A percentile compares a stretch with the other conserved stretches of the same genome.
Conservation (phyloP, 2,888 invertebrate species). For the Cinara cedri region DNA sequence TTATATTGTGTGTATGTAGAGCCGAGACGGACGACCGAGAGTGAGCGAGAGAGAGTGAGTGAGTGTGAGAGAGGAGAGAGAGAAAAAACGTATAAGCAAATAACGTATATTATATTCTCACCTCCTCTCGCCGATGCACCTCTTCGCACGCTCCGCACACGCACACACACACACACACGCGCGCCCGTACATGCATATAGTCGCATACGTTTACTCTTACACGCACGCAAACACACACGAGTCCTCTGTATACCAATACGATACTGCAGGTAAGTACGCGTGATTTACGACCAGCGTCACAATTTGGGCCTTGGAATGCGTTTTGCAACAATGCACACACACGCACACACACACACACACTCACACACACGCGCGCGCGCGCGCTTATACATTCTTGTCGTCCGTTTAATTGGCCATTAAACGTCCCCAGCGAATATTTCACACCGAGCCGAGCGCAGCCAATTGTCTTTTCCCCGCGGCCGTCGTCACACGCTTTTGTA, state of each 20-base stretch:
- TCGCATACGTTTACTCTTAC: neutral
- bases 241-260: no score
- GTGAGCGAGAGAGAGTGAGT: no score
- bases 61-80: neutral
- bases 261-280: neutral
- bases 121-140: neutral
- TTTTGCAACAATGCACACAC: slow-evolving; percentile 48
- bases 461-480: slow-evolving; percentile 26
- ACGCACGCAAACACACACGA: neutral
- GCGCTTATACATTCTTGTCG: slow-evolving; percentile 34
- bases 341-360: slow-evolving; percentile 10
- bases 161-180: neutral
- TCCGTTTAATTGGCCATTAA: slow-evolving; percentile 55
- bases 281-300: slow-evolving; percentile 49
- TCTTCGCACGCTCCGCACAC: no score
- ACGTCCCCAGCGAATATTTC: slow-evolving; percentile 42
- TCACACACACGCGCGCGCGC: neutral
- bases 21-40: no score
- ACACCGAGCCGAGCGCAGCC: slow-evolving; percentile 1
- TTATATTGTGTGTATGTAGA: no score
- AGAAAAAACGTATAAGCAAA: neutral
- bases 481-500: no score
- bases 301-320: slow-evolving; percentile 56
- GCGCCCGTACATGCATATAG: no score
- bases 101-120: slow-evolving; percentile 14